A percentile compares a stretch with the other conserved stretches of the same genome.
Evolutionary conservation across 2,113 vertebrate species (phyloP).

Genomic region (Colinus virginianus): DNA sequence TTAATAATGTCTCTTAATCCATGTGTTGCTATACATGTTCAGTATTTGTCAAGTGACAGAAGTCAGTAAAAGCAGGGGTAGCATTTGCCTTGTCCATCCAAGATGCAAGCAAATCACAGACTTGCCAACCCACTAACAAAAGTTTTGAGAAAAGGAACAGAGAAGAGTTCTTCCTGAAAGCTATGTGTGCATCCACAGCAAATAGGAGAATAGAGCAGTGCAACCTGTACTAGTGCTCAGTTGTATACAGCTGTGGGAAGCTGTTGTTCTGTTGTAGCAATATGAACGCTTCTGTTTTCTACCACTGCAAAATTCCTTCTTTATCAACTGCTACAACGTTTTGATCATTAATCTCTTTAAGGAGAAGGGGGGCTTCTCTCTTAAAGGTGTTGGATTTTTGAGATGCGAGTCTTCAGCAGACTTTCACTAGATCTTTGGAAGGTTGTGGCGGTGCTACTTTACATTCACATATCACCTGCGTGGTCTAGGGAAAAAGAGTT

Average conservation of each 20-base stretch:
- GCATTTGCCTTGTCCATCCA: neutral
- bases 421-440: neutral
- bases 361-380: neutral
- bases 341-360: neutral
- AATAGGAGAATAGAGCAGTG: too few relatives aligned
- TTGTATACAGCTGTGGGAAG: neutral
- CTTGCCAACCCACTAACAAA: neutral
- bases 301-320: neutral
- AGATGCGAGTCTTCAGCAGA: neutral
- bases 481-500: neutral
- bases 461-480: neutral
- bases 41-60: neutral
- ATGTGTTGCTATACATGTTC: neutral
- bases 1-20: neutral
- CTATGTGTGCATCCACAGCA: fast-evolving
- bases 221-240: too few relatives aligned
- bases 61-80: neutral
- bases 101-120: neutral
- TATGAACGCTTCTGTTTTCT: neutral
- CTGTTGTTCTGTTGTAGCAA: neutral
- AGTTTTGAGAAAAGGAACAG: neutral
- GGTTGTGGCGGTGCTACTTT: neutral
- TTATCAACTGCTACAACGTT: neutral
- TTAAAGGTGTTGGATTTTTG: neutral
- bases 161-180: neutral